These are phyloP conservation scores for Gymnorhina tibicen DNA, from an alignment of 2,113 vertebrate genomes.

Conservation along the genomic window DNA sequence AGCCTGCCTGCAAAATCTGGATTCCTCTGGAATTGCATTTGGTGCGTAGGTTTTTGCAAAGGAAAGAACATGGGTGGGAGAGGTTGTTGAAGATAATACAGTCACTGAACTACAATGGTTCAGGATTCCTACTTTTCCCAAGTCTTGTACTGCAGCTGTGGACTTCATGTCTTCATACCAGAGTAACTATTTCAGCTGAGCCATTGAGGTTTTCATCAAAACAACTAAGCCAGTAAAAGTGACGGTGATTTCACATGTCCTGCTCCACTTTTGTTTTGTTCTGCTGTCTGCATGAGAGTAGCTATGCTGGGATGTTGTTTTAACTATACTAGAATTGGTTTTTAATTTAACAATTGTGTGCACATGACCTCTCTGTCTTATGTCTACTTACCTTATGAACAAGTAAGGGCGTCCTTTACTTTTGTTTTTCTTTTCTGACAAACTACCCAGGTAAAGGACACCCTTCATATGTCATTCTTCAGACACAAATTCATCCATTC, in stretches of 20 bases:
- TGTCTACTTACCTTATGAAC: background rate
- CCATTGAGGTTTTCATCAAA: background rate
- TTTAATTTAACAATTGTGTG: background rate
- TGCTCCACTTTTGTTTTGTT: background rate
- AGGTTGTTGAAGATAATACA: background rate
- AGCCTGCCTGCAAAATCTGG: background rate
- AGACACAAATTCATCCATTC: background rate
- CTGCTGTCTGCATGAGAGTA: background rate
- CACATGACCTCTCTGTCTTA: background rate
- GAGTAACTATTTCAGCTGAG: background rate
- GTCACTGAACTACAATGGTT: background rate
- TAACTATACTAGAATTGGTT: background rate
- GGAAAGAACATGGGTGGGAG: background rate
- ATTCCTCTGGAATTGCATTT: background rate
- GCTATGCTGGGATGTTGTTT: background rate
- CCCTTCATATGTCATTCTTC: background rate
- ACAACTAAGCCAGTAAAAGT: background rate
- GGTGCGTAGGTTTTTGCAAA: background rate
- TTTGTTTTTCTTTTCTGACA: too few species aligned
- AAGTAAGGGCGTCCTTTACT: background rate
- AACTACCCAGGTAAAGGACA: background rate
- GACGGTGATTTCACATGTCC: background rate
- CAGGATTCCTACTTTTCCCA: background rate
- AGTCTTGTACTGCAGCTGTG: background rate
- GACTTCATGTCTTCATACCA: background rate